Evolutionary conservation across 2,888 invertebrate genomes (phyloP), one percentile per base, ranked within the genome.

Genomic region (Lepidocyrtinus sp.): DNA sequence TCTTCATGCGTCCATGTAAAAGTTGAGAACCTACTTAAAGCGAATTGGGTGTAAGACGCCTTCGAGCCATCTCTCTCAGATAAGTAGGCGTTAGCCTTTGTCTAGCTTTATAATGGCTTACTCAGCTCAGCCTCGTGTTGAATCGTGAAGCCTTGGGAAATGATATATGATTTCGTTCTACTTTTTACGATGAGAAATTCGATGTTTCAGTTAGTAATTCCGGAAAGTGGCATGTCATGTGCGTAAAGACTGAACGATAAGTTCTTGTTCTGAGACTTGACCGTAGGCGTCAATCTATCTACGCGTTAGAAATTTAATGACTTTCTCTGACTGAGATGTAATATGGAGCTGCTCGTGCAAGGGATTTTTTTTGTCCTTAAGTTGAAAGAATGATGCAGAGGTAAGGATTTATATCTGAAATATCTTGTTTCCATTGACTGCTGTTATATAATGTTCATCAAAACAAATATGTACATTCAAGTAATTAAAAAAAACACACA

Each of bases 41-140:
- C 36, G 12, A 36, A 36, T n/a, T 36, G 36, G 36, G 12, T 12
- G 5, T 36, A 7, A 12, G 12, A 36, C 36, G 36, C 36, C 36
- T 36, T 12, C 36, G 12, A 36, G 36, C 36, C 12, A 36, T 55
- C 46, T 22, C 46, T 67, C 21, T n/a, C 21, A 50, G 50, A 25
- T 68, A 55, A 25, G 68, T 55, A 68, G 68, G 55, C 46, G 68
- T 68, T 50, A 50, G 12, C 50, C 68, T 50, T 17, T 46, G 22
- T 68, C 12, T 36, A 1, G 7, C 50, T 67, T 26, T 45, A 12
- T n/a, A 22, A 25, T 65, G 17, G 50, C 5, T 36, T 67, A 17
- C 27, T 3, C 27, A 62, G 59, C 22, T n/a, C n/a, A n/a, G n/a
- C n/a, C n/a, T n/a, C n/a, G n/a, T n/a, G n/a, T n/a, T n/a, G n/a